Percentiles rank a stretch among this genome's conserved stretches.
Conservation (phyloP, 2,888 invertebrate genomes). For the Belgica antarctica region DNA sequence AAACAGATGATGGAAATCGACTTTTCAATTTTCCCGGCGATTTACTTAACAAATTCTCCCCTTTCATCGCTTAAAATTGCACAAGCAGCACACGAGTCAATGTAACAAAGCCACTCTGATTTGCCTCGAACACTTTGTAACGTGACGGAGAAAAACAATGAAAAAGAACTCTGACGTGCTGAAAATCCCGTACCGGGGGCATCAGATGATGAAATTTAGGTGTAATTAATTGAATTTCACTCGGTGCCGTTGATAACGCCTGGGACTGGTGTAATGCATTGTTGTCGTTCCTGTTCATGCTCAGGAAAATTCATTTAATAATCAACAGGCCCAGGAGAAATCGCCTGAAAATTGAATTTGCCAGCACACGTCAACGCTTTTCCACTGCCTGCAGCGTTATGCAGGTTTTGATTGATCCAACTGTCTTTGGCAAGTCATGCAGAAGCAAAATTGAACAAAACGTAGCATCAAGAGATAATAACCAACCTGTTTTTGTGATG, state of each 20-base stretch:
- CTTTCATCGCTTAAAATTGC: background rate
- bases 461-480: no score
- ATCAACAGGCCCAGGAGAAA: constrained; percentile 16
- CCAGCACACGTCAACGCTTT: constrained; percentile 4
- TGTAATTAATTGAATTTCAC: constrained; percentile 43
- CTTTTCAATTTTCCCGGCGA: no score
- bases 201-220: constrained; percentile 43
- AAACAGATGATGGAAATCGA: no score
- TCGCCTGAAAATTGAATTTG: constrained; percentile 11
- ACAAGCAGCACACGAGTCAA: background rate
- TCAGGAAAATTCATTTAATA: constrained; percentile 27
- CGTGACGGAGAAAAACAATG: constrained; percentile 3
- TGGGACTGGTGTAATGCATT: background rate
- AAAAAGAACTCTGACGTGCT: background rate
- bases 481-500: no score
- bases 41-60: background rate
- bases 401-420: no score
- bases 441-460: no score
- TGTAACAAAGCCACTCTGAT: background rate
- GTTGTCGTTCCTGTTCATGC: background rate
- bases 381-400: no score
- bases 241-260: constrained; percentile 19
- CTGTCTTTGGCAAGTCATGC: no score
- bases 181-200: constrained; percentile 28
- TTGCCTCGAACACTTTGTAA: background rate